Evolutionary conservation across 2,888 invertebrate genomes (phyloP), one percentile per base, ranked within the genome.

Genomic region (Cremastobaeus sp.): DNA sequence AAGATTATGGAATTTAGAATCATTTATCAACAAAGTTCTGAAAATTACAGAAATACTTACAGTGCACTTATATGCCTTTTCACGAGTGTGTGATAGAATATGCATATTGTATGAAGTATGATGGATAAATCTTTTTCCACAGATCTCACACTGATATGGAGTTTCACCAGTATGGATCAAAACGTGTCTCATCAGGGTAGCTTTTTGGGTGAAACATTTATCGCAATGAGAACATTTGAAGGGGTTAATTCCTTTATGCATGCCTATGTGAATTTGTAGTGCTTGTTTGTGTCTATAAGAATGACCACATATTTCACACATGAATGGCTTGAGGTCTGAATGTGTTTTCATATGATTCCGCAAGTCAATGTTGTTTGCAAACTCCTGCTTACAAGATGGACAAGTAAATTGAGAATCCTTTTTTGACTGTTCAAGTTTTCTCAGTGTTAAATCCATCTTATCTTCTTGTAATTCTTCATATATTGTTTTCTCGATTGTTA

Each of bases 41-140:
- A 9, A 48, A 8, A 30, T 47, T 37, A 9, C 8, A 25, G 15
- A 39, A 18, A 39, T n/a, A 80, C 82, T 77, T 73, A 85, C 85
- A 43, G 79, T 76, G 57, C 85, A 85, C 37, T 78, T 82, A 59
- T 84, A 82, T 2, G 81, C 82, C 57, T 85, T 85, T 28, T 85
- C 81, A 2, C 83, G 81, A 11, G 82, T 85, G 87, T 93, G 93
- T 21, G 91, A 90, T 82, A 92, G 85, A 84, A 90, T 90, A 88
- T 93, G 93, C 90, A 92, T 91, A 85, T 91, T 91, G 88, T 92
- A 92, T 37, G 92, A 92, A 35, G 92, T 91, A 81, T 92, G 92
- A 89, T 93, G 92, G 81, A 92, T 89, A 87, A 91, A 92, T 74
- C 91, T 90, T 87, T 91, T 91, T 78, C 91, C 91, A 88, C 91